Base-by-base conservation (phyloP, 2,888 invertebrate genomes). In the Rhingia campestris region DNA sequence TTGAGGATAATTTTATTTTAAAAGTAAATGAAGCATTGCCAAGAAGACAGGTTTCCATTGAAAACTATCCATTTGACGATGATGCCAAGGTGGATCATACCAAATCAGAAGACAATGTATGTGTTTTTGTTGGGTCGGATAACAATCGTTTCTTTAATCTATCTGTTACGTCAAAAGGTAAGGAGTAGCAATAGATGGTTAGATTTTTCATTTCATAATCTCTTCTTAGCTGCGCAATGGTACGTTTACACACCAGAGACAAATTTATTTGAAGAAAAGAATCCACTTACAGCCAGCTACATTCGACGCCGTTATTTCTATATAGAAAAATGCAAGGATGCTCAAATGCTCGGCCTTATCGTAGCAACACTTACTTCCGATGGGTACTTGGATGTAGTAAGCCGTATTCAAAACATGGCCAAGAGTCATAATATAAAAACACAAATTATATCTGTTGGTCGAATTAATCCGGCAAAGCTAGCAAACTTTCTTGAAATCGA, bases 401-500 rank as follows among this genome's bases (percentile, higher is more conserved):
- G 93, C n/a, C 93, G 95, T 72, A 91, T 98, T 87, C 95, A 96
- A 90, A 91, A 93, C 64, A 92, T 97, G 64, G 94, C 97, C 45
- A 94, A 94, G 88, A 91, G 93, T 1, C 95, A 95, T 72, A 95
- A 95, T 0, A 98, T 98, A 89, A 98, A 97, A 90, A 95, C 95
- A 86, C 98, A 99, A 89, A 95, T 97, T 54, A 94, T 99, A 70
- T 97, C 96, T 32, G 97, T 99, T 67, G 99, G 99, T 4, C 98
- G 98, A 90, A 96, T 98, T 3, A 99, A 97, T 92, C 96, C 97
- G 9, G 95, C 97, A 0, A 99, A 99, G 91, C 92, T 99, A 81
- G 98, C 98, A 0, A 99, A 99, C 92, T 98, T 99, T 91, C 91
- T 92, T 41, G 91, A 96, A 94, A 95, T 99, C 86, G 98, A 99